Evolutionary conservation across 37 sponge, comb jelly and placozoan genomes (phyloP).

Genomic region (Crambe crambe): DNA sequence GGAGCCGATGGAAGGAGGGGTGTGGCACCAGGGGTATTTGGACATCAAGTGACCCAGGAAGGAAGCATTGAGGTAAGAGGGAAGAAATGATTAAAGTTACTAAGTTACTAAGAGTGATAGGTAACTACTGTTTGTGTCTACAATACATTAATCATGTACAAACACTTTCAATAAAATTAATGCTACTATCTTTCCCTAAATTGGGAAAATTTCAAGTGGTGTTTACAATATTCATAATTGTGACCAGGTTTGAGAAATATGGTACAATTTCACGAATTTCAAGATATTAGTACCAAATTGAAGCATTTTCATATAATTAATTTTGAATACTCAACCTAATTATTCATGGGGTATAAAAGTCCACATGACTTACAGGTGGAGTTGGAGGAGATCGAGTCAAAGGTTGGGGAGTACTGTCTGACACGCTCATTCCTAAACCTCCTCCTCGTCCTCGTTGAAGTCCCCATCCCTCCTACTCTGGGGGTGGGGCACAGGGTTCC

Average conservation of each 20-base stretch:
- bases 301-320: background rate
- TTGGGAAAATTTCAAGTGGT: background rate
- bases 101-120: background rate
- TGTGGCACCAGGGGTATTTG: background rate
- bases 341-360: too few relatives aligned
- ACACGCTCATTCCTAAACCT: constrained; percentile 92
- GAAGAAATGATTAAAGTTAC: background rate
- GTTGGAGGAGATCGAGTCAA: constrained; percentile 93
- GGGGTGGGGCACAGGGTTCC: constrained; percentile 77
- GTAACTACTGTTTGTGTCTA: too few relatives aligned
- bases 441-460: constrained; percentile 72
- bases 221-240: too few relatives aligned
- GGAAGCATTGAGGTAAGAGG: constrained; percentile 65
- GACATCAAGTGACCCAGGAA: constrained; percentile 24
- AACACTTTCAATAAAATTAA: too few relatives aligned
- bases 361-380: too few relatives aligned
- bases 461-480: constrained; percentile 80
- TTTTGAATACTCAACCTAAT: too few relatives aligned
- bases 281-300: background rate
- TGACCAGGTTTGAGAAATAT: background rate
- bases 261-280: background rate
- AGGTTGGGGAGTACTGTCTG: constrained; percentile 85
- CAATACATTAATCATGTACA: too few relatives aligned
- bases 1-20: constrained; percentile 2
- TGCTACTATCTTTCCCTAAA: too few relatives aligned